Base-by-base conservation (phyloP, 2,888 invertebrate genomes). In the Scelioninae gen. 1 region DNA sequence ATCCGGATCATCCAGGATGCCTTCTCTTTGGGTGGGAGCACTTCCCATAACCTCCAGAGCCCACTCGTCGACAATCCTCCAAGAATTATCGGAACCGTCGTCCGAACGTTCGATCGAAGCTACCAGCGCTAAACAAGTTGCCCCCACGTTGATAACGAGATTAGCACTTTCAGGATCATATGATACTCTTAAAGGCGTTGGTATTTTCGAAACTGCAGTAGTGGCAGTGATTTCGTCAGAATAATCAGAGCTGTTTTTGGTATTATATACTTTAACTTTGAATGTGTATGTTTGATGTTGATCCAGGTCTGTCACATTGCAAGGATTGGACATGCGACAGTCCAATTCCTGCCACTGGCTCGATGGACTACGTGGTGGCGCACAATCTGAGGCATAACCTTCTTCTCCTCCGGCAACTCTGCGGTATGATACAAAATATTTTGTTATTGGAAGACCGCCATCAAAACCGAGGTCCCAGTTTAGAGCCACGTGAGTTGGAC, bases 401-500 rank as follows among this genome's bases (percentile, higher is more conserved):
- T 95, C 95, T 72, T 95, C 94, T 5, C 94, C 93, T 2, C 94
- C 94, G 0, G 95, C 94, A 0, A 95, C 95, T 32, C 96, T 94
- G 53, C 95, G 95, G 91, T 96, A 97, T 38, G 95, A 95, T n/a
- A 97, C 96, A 88, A 96, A 96, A 93, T 96, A 97, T 90, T 97
- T 97, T 0, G 97, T 98, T 88, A 96, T 96, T 58, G 95, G 95
- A 69, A 97, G 93, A 0, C 98, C 98, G 0, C 98, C 98, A 91
- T 98, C 97, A 91, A 98, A 98, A 0, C 98, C 98, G 0, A 97
- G 95, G 88, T 96, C 96, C 98, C 98, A 98, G 76, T 95, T 94
- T 16, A 98, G 93, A 0, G 96, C 95, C 0, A 97, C 96, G 88
- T 94, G 96, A 72, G 96, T 96, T 11, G 96, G 96, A 0, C 97